Evolutionary conservation across 1,140 invertebrate genomes (phyloP).

Genomic region (Calephelis virginiensis): DNA sequence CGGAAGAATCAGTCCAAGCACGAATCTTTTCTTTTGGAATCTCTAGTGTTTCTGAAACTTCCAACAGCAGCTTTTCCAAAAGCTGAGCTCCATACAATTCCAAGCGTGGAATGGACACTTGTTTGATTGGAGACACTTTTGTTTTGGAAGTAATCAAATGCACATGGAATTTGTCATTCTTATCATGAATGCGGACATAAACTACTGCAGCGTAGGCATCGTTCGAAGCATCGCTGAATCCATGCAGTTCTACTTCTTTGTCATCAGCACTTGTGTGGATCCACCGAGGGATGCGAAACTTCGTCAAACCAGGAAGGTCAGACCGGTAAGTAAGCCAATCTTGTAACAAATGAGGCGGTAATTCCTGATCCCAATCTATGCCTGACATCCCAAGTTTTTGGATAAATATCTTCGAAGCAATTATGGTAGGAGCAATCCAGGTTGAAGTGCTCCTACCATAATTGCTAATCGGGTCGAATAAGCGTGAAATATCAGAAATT

Average conservation of each 20-base stretch:
- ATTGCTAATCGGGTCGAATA: constrained; percentile 29
- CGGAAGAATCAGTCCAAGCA: constrained; percentile 20
- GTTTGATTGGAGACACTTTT: constrained; percentile 9
- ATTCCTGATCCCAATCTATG: constrained; percentile 28
- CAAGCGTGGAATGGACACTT: constrained; percentile 23
- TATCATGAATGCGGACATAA: background rate
- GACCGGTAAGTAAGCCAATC: constrained; percentile 24
- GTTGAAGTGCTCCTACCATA: too few relatives aligned
- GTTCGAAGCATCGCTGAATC: background rate
- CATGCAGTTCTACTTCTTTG: background rate
- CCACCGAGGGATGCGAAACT: constrained; percentile 21
- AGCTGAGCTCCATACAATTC: constrained; percentile 6
- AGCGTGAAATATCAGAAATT: constrained; percentile 23
- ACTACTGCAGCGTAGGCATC: background rate
- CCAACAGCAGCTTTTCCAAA: background rate
- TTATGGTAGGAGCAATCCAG: constrained; percentile 25
- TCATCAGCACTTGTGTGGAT: background rate
- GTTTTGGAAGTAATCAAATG: constrained; percentile 1
- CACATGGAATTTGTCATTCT: background rate
- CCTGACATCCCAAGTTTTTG: constrained; percentile 27
- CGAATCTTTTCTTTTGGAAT: background rate
- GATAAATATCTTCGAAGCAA: constrained; percentile 28
- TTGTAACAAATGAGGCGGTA: constrained; percentile 1
- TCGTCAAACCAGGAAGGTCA: background rate
- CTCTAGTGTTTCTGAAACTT: background rate